Conservation (phyloP, 2,888 invertebrate genomes). For the Acanthoscelides obtectus region DNA sequence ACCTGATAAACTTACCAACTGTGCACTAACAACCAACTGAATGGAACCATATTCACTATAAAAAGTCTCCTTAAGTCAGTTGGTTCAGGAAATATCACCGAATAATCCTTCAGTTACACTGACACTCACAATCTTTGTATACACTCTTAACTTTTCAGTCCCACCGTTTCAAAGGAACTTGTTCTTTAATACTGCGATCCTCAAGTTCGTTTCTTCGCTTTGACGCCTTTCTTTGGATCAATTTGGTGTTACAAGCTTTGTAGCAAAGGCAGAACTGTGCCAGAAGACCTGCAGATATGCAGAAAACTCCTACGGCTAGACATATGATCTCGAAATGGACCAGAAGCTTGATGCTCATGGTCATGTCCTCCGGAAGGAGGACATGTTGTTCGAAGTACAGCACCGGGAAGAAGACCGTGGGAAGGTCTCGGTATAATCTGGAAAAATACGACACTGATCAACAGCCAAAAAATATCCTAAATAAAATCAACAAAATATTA, state of each 20-base stretch:
- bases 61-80: too few relatives aligned
- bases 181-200: conserved; percentile 14
- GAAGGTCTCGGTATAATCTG: conserved; percentile 64
- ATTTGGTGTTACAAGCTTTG: conserved; percentile 22
- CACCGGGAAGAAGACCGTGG: conserved; percentile 66
- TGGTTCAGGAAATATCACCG: too few relatives aligned
- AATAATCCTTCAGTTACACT: neutral
- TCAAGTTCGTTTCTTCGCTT: neutral
- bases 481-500: too few relatives aligned
- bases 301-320: conserved; percentile 25
- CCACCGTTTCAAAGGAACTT: conserved; percentile 23
- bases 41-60: too few relatives aligned
- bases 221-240: conserved; percentile 15
- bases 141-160: neutral
- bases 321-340: conserved; percentile 48
- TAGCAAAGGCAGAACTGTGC: conserved; percentile 21
- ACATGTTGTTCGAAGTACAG: conserved; percentile 76
- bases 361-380: conserved; percentile 54
- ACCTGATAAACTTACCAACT: too few relatives aligned
- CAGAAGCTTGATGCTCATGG: conserved; percentile 52
- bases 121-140: neutral
- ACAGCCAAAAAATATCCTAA: too few relatives aligned
- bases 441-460: conserved; percentile 27
- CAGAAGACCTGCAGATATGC: conserved; percentile 18
- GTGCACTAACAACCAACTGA: too few relatives aligned